phyloP scores from a whole-genome alignment of 23 tunicate genomes.

The Clavelina lepadiformis region DNA sequence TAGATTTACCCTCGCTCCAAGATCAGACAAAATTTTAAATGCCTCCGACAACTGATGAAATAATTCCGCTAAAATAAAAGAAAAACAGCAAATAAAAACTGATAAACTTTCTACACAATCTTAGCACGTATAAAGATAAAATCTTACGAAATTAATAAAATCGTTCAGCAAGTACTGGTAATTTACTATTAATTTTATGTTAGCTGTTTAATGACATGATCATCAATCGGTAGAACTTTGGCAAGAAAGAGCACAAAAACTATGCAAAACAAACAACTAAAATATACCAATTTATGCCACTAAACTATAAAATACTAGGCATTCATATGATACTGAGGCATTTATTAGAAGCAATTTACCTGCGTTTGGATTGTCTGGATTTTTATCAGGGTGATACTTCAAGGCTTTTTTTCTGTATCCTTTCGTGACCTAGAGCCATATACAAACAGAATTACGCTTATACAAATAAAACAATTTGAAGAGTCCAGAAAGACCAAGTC shows the following conservation, averaged over 20 bases:
- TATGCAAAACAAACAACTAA: no score
- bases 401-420: constrained; percentile 79
- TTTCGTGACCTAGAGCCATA: constrained; percentile 41
- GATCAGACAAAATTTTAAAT: constrained; percentile 58
- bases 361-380: constrained; percentile 80
- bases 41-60: constrained; percentile 84
- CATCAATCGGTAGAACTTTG: no score
- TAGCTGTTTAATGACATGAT: no score
- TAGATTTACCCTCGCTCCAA: constrained; percentile 87
- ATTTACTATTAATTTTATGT: no score
- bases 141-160: neutral
- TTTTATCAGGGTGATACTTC: constrained; percentile 89
- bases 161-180: neutral
- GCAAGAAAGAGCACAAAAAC: no score
- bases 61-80: constrained; percentile 35
- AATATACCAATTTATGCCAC: no score
- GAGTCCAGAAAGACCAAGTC: no score
- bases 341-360: constrained; percentile 18
- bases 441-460: neutral
- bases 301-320: no score
- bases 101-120: no score
- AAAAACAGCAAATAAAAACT: neutral
- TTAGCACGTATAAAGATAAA: neutral
- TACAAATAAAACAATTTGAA: no score
- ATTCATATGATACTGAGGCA: no score